These are phyloP conservation scores for Cochlearius cochlearius DNA, from an alignment of 2,113 vertebrate genomes.

Conservation along the genomic window DNA sequence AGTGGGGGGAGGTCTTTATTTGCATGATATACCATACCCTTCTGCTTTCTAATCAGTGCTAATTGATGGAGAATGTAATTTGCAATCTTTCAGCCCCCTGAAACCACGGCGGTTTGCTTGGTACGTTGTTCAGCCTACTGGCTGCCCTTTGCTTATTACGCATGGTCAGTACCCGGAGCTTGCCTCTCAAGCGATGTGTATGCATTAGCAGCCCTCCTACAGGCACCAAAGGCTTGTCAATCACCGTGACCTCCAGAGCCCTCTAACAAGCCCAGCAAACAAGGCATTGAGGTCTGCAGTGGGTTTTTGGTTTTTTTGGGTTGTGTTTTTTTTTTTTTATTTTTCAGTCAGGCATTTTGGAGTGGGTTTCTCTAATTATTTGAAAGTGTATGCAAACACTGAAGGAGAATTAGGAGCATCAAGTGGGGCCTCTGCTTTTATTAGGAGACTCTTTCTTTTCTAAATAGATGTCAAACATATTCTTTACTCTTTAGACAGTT, in stretches of 20 bases:
- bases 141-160: constrained; percentile 55
- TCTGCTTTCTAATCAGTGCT: constrained; percentile 59
- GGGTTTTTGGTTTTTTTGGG: constrained; percentile 27
- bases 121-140: constrained; percentile 60
- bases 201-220: constrained; percentile 62
- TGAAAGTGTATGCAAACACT: constrained; percentile 77
- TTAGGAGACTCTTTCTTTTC: constrained; percentile 72
- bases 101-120: neutral
- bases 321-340: neutral
- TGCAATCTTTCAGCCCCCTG: constrained; percentile 24
- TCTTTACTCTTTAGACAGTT: constrained; percentile 76
- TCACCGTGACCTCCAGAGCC: constrained; percentile 71
- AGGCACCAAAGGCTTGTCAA: constrained; percentile 74
- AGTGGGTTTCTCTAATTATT: constrained; percentile 74
- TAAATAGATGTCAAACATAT: constrained; percentile 76
- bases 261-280: constrained; percentile 71
- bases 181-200: constrained; percentile 47
- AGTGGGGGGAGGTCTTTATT: neutral
- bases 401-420: constrained; percentile 70
- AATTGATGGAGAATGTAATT: constrained; percentile 67
- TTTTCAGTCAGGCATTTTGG: constrained; percentile 44
- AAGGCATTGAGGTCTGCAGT: constrained; percentile 62
- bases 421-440: constrained; percentile 75
- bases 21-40: neutral
- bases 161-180: constrained; percentile 44